Evolutionary conservation across 2,797 vertebrate genomes (phyloP).

Genomic region (Carapus acus): DNA sequence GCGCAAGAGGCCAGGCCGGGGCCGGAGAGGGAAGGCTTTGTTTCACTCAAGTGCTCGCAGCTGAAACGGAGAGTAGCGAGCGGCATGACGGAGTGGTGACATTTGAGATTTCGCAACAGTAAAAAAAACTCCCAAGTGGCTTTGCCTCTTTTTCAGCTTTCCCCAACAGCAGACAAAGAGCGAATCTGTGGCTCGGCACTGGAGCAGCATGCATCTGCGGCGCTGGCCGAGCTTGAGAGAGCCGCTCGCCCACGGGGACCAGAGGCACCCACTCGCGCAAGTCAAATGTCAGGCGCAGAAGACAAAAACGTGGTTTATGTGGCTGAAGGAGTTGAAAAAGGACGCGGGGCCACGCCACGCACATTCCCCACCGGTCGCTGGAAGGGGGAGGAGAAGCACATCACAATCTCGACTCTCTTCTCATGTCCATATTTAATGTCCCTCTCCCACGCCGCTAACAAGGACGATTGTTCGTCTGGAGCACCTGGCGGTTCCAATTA

Average conservation of each 20-base stretch:
- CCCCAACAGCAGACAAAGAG: slow-evolving; percentile 43
- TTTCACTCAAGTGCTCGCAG: slow-evolving; percentile 7
- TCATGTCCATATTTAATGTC: slow-evolving; percentile 5
- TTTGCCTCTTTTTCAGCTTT: slow-evolving; percentile 30
- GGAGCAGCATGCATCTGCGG: slow-evolving; percentile 60
- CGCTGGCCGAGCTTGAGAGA: slow-evolving; percentile 32
- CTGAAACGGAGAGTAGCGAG: slow-evolving; percentile 2
- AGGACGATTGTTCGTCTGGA: background rate
- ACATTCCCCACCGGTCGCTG: slow-evolving; percentile 51
- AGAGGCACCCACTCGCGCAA: slow-evolving; percentile 46
- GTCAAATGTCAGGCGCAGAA: slow-evolving; percentile 64
- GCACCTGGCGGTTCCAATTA: slow-evolving; percentile 5
- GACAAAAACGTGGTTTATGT: slow-evolving; percentile 56
- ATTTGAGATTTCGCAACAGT: slow-evolving; percentile 35
- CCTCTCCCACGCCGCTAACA: slow-evolving; percentile 7
- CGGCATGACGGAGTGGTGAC: slow-evolving; percentile 11
- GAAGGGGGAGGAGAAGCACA: background rate
- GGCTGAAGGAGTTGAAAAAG: slow-evolving; percentile 49
- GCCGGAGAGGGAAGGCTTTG: slow-evolving; percentile 5
- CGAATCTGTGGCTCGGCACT: slow-evolving; percentile 43
- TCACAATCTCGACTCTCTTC: slow-evolving; percentile 18
- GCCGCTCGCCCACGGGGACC: slow-evolving; percentile 38
- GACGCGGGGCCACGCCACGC: slow-evolving; percentile 47
- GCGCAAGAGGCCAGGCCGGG: background rate
- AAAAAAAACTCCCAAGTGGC: slow-evolving; percentile 26